Evolutionary conservation across 2,113 vertebrate species (phyloP).

Genomic region (Mus pahari): DNA sequence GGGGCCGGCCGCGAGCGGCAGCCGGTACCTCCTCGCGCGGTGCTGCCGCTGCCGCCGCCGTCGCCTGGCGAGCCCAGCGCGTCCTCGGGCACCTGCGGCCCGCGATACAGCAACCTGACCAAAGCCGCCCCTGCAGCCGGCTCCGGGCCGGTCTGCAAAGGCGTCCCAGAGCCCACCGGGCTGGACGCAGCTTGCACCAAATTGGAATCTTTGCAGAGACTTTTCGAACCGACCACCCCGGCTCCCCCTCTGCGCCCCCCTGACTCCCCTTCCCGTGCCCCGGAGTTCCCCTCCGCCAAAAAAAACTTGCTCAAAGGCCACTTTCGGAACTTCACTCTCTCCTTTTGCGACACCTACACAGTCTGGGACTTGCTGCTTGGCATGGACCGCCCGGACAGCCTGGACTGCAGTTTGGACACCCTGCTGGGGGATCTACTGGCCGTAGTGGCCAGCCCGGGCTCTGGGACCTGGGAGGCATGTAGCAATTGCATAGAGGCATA

Average conservation of each 20-base stretch:
- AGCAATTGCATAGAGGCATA: constrained; percentile 91
- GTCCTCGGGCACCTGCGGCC: constrained; percentile 81
- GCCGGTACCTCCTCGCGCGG: constrained; percentile 69
- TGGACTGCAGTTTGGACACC: constrained; percentile 91
- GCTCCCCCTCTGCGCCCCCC: constrained; percentile 82
- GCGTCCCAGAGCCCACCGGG: constrained; percentile 78
- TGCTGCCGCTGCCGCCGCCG: constrained; percentile 67
- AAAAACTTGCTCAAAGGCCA: constrained; percentile 90
- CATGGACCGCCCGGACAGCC: constrained; percentile 90
- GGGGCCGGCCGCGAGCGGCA: constrained; percentile 73
- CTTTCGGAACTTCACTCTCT: constrained; percentile 92
- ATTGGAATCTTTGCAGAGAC: constrained; percentile 85
- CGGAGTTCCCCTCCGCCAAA: constrained; percentile 85
- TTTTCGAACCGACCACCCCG: constrained; percentile 80
- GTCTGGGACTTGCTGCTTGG: constrained; percentile 92
- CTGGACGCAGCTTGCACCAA: constrained; percentile 88
- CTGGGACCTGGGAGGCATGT: constrained; percentile 89
- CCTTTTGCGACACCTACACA: constrained; percentile 92
- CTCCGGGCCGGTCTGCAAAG: constrained; percentile 81
- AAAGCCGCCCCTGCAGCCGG: constrained; percentile 81
- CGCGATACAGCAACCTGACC: constrained; percentile 86
- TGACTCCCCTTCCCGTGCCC: constrained; percentile 77
- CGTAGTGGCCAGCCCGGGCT: constrained; percentile 85
- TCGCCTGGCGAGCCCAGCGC: constrained; percentile 59
- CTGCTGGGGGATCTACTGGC: constrained; percentile 89